phyloP scores from a whole-genome alignment of 2,113 vertebrate genomes.

The Passer domesticus region DNA sequence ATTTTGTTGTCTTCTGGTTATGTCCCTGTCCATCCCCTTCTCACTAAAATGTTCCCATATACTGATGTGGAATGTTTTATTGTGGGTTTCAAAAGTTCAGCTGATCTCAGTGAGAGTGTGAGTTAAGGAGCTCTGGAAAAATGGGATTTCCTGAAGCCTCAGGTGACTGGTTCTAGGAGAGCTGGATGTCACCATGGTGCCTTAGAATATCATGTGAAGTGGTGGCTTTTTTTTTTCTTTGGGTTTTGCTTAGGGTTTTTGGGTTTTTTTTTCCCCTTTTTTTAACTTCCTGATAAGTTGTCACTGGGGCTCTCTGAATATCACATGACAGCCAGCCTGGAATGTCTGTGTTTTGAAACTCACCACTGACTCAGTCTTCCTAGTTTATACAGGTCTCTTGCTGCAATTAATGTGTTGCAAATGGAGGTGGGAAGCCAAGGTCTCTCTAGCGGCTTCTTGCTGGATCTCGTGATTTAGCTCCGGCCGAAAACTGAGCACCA shows the following conservation, averaged over 20 bases:
- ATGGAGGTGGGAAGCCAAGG: background rate
- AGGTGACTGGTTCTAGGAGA: background rate
- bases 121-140: background rate
- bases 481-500: fast-evolving
- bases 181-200: background rate
- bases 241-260: fast-evolving
- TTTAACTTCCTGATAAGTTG: background rate
- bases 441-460: background rate
- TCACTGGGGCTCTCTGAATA: background rate
- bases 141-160: background rate
- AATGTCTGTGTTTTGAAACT: background rate
- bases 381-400: background rate
- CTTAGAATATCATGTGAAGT: background rate
- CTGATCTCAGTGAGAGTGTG: background rate
- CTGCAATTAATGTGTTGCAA: background rate
- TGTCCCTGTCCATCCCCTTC: background rate
- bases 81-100: background rate
- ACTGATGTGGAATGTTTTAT: background rate
- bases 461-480: background rate
- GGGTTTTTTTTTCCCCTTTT: background rate
- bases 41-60: background rate
- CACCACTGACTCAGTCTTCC: background rate
- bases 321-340: slow-evolving; percentile 16
- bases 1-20: background rate
- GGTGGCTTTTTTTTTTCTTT: no score